phyloP scores from a whole-genome alignment of 2,888 invertebrate genomes.

The Nephrocerus scutellatus region DNA sequence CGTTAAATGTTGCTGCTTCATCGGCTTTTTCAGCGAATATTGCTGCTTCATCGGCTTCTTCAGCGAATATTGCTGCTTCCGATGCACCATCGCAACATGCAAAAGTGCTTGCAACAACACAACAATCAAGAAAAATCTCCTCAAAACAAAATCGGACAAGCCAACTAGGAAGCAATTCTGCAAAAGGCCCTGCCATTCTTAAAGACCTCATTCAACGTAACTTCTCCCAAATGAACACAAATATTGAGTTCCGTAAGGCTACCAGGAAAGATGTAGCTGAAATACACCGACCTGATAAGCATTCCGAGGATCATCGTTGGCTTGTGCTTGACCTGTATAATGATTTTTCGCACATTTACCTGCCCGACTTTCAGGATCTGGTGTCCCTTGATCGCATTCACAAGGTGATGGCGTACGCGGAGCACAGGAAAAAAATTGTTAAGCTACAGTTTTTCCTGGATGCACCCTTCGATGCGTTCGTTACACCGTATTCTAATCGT shows the following conservation, averaged over 20 bases:
- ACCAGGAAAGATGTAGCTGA: conserved; percentile 31
- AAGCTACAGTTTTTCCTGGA: conserved; percentile 38
- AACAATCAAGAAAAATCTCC: neutral
- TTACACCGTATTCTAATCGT: conserved; percentile 35
- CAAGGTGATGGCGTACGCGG: conserved; percentile 34
- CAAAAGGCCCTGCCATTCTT: conserved; percentile 11
- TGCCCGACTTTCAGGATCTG: conserved; percentile 41
- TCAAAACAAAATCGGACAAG: neutral
- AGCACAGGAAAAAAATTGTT: conserved; percentile 36
- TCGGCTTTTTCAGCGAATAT: neutral
- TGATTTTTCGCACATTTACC: conserved; percentile 46
- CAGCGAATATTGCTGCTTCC: neutral
- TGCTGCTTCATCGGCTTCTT: neutral
- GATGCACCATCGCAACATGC: conserved; percentile 6
- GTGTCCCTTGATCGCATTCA: conserved; percentile 42
- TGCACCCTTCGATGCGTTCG: conserved; percentile 40
- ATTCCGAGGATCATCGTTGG: conserved; percentile 39
- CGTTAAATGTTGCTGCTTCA: neutral
- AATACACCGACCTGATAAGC: conserved; percentile 34
- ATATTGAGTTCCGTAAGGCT: conserved; percentile 37
- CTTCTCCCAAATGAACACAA: conserved; percentile 30
- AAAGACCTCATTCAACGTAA: conserved; percentile 15
- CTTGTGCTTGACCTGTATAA: conserved; percentile 39
- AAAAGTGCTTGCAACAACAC: neutral
- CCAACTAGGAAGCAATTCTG: conserved; percentile 5